Evolutionary conservation across 2,113 vertebrate species (phyloP), one percentile per base, ranked within the genome.

Genomic region (Chionodraco myersi): DNA sequence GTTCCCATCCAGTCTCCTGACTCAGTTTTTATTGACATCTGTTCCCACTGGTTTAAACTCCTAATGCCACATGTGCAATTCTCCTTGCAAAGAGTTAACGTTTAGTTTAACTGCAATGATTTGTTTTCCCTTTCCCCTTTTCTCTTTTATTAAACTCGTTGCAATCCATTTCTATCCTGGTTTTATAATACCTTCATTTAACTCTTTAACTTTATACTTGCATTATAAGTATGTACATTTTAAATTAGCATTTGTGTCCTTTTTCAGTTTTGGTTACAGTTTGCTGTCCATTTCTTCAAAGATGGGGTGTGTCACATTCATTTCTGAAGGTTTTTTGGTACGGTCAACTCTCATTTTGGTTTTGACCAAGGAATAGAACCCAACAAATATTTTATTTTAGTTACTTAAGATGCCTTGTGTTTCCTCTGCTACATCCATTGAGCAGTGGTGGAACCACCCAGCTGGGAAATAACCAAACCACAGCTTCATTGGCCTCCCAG

Each of bases 281-380:
- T 82, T 51, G 69, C 51, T 67, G 51, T 75, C 58, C 18, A 14
- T 68, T 71, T 59, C 30, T 81, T 70, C 26, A 70, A 48, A 67
- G 60, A 52, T 64, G 77, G 83, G 89, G 84, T 72, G 86, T 85
- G 85, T 77, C 79, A 0, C n/a, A 26, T 79, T 60, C 49, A 74
- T 77, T 84, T 85, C 64, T 64, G 48, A 51, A 66, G 67, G 64
- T 21, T 59, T 34, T 75, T 69, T 71, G 26, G 65, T 61, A 11
- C 59, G 48, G 45, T 88, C 68, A 61, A 85, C 74, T 76, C 83
- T 89, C 73, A 88, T 89, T 88, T 89, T 89, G 87, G 83, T 90
- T 90, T 91, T 77, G 70, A 82, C 80, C 58, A 14, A 58, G 53
- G 23, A 73, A 70, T 1, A 34, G n/a, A 70, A 81, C 54, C 83